Conservation (phyloP, 2,113 vertebrate genomes). For the Ictalurus punctatus region DNA sequence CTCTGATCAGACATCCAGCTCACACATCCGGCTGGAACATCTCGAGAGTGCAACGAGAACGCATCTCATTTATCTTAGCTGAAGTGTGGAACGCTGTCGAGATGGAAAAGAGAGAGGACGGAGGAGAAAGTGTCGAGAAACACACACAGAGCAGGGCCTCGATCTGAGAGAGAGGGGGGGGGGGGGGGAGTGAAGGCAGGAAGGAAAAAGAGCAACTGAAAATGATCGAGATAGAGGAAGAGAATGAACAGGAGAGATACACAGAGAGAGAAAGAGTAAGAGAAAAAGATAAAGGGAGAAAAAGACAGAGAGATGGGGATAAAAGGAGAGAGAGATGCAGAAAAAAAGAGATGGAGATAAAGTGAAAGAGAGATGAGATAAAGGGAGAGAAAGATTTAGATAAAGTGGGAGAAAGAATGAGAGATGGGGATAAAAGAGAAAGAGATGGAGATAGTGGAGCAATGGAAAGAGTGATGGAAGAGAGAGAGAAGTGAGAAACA, state of each 20-base stretch:
- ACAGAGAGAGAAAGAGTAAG: neutral
- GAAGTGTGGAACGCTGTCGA: constrained; percentile 13
- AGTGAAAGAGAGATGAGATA: neutral
- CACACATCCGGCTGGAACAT: neutral
- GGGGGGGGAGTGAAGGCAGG: neutral
- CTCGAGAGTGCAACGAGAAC: neutral
- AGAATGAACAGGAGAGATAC: neutral
- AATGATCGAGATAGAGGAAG: neutral
- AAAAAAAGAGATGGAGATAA: neutral
- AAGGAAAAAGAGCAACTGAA: neutral
- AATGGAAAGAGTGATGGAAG: neutral
- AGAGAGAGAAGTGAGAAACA: neutral
- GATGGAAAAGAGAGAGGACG: neutral
- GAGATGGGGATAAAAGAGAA: neutral
- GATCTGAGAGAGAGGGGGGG: neutral
- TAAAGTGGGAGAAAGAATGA: neutral
- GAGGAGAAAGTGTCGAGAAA: neutral
- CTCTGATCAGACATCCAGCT: neutral
- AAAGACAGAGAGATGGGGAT: neutral
- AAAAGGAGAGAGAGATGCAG: neutral
- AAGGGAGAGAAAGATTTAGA: neutral
- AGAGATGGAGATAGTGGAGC: neutral
- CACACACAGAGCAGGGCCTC: neutral
- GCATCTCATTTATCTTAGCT: constrained; percentile 40
- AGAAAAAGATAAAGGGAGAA: too few relatives aligned